phyloP scores from a whole-genome alignment of 2,797 vertebrate genomes.

The Knipowitschia caucasica region DNA sequence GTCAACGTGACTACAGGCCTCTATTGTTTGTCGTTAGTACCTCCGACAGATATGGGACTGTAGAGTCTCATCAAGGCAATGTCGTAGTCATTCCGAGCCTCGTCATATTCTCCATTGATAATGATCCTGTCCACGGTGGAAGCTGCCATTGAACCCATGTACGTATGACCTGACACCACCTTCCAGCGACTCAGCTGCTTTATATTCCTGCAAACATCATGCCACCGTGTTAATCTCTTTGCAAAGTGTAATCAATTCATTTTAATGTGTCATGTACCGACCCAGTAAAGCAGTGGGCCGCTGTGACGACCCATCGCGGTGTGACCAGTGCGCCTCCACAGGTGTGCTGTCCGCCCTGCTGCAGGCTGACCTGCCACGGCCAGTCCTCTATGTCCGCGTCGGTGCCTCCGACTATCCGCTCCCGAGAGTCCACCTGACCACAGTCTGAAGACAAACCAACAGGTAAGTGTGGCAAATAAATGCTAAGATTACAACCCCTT shows the following conservation, averaged over 20 bases:
- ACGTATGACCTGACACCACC: slow-evolving; percentile 73
- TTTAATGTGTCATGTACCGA: slow-evolving; percentile 53
- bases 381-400: slow-evolving; percentile 75
- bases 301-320: slow-evolving; percentile 80
- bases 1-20: neutral
- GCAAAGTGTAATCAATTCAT: slow-evolving; percentile 7
- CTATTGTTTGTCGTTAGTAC: slow-evolving; percentile 65
- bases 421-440: slow-evolving; percentile 52
- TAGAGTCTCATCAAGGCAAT: slow-evolving; percentile 84
- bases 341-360: slow-evolving; percentile 77
- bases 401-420: slow-evolving; percentile 83
- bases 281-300: slow-evolving; percentile 88
- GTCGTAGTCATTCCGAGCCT: slow-evolving; percentile 74
- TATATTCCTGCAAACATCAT: slow-evolving; percentile 38
- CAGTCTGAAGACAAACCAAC: slow-evolving; percentile 70
- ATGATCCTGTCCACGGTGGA: slow-evolving; percentile 81
- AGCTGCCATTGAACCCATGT: slow-evolving; percentile 53
- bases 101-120: slow-evolving; percentile 48
- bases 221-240: slow-evolving; percentile 8
- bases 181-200: slow-evolving; percentile 75
- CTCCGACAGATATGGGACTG: slow-evolving; percentile 72
- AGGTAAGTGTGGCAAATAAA: too few relatives aligned
- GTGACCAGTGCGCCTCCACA: slow-evolving; percentile 88
- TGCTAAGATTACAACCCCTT: too few relatives aligned
- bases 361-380: slow-evolving; percentile 93